Evolutionary conservation across 2,888 invertebrate genomes (phyloP), one percentile per base, ranked within the genome.

Genomic region (Cantharis flavilabris): DNA sequence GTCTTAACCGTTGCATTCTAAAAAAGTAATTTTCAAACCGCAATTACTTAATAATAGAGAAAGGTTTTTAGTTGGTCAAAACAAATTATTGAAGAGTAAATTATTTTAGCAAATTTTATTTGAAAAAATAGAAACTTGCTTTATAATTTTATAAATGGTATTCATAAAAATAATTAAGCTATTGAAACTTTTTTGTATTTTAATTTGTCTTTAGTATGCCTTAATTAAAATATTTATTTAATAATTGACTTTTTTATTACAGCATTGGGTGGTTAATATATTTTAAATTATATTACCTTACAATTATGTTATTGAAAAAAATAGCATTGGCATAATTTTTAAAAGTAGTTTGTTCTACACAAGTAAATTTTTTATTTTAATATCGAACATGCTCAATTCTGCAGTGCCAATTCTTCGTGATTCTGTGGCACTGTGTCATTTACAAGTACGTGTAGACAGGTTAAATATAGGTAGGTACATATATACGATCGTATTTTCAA

Each of bases 391-490:
- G 33, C 65, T 65, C 65, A 30, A 65, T 30, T 18, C 65, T 72
- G 65, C 64, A 72, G 20, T 72, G 64, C 33, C 64, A 72, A 72
- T 72, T 65, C 65, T 20, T 72, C 72, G 64, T 33, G 72, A 65
- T 72, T 72, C 20, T 64, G 65, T 72, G 64, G 72, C 72, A 72
- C 65, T 65, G 33, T 72, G 64, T 72, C 33, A 72, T 72, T 72
- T 72, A 18, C 49, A 70, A 16, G 30, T 72, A 72, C 72, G 64
- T 20, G 72, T 65, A 72, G 72, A 72, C 72, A 72, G 26, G 33
- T 72, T 72, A 72, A 72, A 72, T 72, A 72, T 33, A 49, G 49
- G 49, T 49, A 49, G 49, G 49, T 49, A 65, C 16, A 65, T 33
- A 23, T 20, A 64, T 67, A 20, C n/a, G 20, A 5, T n/a, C 26